Evolutionary conservation across 2,888 invertebrate genomes (phyloP).

Genomic region (Lasioglossum villosulum): DNA sequence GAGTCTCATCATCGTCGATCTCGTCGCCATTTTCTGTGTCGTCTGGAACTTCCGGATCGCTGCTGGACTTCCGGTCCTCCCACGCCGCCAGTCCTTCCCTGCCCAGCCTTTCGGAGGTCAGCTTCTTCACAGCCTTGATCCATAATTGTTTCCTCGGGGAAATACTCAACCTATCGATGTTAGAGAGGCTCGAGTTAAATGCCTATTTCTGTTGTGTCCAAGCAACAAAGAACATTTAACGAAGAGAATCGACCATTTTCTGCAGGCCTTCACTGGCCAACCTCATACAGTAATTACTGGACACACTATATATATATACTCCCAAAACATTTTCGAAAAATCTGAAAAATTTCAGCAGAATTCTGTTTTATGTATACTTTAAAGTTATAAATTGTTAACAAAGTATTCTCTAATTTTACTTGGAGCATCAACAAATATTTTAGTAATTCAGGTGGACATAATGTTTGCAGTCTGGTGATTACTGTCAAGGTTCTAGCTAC

Average conservation of each 20-base stretch:
- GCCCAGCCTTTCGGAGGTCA: conserved; percentile 83
- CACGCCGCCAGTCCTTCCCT: conserved; percentile 83
- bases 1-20: conserved; percentile 66
- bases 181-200: background rate
- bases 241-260: background rate
- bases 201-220: background rate
- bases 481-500: background rate
- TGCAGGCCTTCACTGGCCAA: background rate
- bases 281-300: background rate
- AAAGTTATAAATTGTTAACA: background rate
- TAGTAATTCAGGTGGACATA: background rate
- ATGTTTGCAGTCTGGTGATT: background rate
- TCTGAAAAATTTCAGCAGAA: no score
- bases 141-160: conserved; percentile 84
- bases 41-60: conserved; percentile 72
- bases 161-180: conserved; percentile 73
- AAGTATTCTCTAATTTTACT: background rate
- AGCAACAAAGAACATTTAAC: conserved; percentile 27
- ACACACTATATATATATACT: background rate
- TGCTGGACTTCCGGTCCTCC: conserved; percentile 79
- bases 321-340: no score
- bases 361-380: background rate
- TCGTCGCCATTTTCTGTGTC: conserved; percentile 60
- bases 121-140: conserved; percentile 84
- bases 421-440: background rate